A percentile compares a stretch with the other conserved stretches of the same genome.
phyloP scores from a whole-genome alignment of 2,113 vertebrate species.

The Carassius carassius region DNA sequence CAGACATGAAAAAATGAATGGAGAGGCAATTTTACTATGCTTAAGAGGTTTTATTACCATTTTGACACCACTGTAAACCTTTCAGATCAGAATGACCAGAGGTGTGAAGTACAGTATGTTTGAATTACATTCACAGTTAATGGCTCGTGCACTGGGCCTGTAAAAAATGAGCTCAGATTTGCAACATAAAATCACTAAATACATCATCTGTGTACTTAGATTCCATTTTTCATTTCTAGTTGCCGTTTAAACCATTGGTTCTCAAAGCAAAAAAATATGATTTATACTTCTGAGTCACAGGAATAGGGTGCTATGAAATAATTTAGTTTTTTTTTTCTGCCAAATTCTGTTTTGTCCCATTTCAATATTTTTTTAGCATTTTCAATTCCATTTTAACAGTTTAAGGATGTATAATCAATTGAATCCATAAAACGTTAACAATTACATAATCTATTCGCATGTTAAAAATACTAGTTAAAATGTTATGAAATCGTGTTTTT shows the following conservation, averaged over 20 bases:
- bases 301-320: not conserved
- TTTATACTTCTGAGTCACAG: not conserved
- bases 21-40: not conserved
- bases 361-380: no score
- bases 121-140: slow-evolving; percentile 20
- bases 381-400: no score
- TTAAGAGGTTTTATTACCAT: slow-evolving; percentile 6
- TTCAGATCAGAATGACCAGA: slow-evolving; percentile 4
- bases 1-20: not conserved
- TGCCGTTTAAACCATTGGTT: not conserved
- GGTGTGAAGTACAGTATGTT: not conserved
- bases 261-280: not conserved
- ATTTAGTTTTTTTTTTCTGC: not conserved
- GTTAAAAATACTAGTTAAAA: no score
- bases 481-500: no score
- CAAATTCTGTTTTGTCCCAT: not conserved
- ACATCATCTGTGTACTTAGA: not conserved
- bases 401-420: no score
- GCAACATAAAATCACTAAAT: slow-evolving; percentile 3
- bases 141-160: not conserved
- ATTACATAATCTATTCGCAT: no score
- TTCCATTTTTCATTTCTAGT: not conserved
- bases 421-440: no score
- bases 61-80: slow-evolving; percentile 22
- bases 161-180: slow-evolving; percentile 15